Conservation (phyloP, 2,797 vertebrate species). For the Squalus acanthias region DNA sequence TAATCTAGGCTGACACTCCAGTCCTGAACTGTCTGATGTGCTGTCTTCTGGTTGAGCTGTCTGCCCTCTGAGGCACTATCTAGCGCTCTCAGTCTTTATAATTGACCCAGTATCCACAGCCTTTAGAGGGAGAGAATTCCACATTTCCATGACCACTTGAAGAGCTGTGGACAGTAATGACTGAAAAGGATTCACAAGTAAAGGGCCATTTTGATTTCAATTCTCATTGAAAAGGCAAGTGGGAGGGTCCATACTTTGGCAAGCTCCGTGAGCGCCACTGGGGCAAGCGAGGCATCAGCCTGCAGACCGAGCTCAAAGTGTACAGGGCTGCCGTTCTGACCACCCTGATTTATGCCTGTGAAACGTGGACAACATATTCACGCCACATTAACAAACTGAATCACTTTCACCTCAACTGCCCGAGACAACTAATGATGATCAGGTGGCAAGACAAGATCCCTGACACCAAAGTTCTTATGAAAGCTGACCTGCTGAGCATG, state of each 20-base stretch:
- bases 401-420: neutral
- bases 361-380: neutral
- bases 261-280: neutral
- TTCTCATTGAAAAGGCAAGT: neutral
- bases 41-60: too few species aligned
- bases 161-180: too few species aligned
- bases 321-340: neutral
- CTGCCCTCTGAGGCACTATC: too few species aligned
- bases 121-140: too few species aligned
- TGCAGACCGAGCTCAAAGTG: neutral
- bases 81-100: too few species aligned
- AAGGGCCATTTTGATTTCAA: too few species aligned
- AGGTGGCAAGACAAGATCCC: neutral
- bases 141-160: too few species aligned
- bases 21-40: too few species aligned
- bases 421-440: neutral
- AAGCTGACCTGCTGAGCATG: neutral
- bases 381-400: too few species aligned
- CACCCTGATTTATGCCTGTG: neutral
- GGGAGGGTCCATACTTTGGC: neutral
- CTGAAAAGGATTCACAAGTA: too few species aligned
- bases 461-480: neutral
- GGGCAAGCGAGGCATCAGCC: neutral
- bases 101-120: too few species aligned
- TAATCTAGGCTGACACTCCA: too few species aligned